Evolutionary conservation across 2,888 invertebrate species (phyloP), one percentile per base, ranked within the genome.

Genomic region (Platycheirus albimanus): DNA sequence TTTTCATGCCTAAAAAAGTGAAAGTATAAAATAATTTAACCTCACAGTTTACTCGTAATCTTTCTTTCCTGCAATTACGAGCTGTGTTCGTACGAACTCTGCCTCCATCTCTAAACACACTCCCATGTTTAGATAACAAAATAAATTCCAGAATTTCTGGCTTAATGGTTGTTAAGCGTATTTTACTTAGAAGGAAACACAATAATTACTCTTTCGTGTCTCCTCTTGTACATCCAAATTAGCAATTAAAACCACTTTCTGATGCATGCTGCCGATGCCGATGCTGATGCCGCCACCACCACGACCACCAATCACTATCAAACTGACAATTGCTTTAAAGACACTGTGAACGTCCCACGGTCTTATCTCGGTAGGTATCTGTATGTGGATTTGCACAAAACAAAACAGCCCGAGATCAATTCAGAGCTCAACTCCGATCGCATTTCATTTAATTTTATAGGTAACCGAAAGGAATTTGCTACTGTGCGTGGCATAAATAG

Each of bases 401-500:
- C 30, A 8, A 7, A 33, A 8, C 30, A 33, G 8, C 36, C n/a
- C 33, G 63, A 66, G 66, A 69, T 72, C 72, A 83, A 72, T 64
- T 78, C 38, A 63, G 63, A 72, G 63, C 67, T 72, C 67, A 83
- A 63, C 67, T 61, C 67, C 61, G 63, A 69, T 77, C 67, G 61
- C 72, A 77, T 72, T 72, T 61, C 77, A 63, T 49, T 81, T 76
- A 64, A 76, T 81, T 76, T 61, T 30, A n/a, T n/a, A n/a, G n/a
- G n/a, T 61, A 61, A 70, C 51, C 66, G 33, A 77, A 71, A 71
- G 71, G 71, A 81, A 77, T 77, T 66, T 45, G 83, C 83, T 77
- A 83, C 83, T 83, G 77, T 83, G 67, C 52, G 47, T 76, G 77
- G 61, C 64, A 28, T 17, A 54, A 63, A 66, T 28, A n/a, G n/a